These are phyloP conservation scores for Porites evermanni DNA, from an alignment of 92 coral and sea anemone species.

Conservation along the genomic window DNA sequence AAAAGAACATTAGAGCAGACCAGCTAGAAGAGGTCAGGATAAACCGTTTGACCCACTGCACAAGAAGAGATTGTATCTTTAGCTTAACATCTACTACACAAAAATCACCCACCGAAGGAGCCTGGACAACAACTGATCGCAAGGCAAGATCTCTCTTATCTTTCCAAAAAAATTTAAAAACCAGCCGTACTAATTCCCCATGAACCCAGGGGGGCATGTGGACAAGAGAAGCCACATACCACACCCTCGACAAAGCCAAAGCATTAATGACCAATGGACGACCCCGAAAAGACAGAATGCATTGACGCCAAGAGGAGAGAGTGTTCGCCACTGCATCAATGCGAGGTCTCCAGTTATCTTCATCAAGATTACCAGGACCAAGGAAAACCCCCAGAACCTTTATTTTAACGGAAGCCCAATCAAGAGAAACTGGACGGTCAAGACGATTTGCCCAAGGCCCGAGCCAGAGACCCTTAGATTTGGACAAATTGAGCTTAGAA, in stretches of 20 bases:
- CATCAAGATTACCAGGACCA: slow-evolving; percentile 3
- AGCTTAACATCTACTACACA: not conserved
- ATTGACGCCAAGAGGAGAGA: slow-evolving; percentile 35
- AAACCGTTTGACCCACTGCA: slow-evolving; percentile 15
- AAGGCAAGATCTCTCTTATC: slow-evolving; percentile 12
- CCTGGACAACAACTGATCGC: not conserved
- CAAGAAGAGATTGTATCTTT: not conserved
- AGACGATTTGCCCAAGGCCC: slow-evolving; percentile 56
- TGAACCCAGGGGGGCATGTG: slow-evolving; percentile 30
- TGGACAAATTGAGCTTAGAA: slow-evolving; percentile 50
- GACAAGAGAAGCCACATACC: slow-evolving; percentile 44
- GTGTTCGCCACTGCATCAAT: slow-evolving; percentile 1
- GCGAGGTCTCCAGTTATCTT: slow-evolving; percentile 44
- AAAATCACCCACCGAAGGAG: not conserved
- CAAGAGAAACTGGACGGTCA: slow-evolving; percentile 35
- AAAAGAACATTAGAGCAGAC: not conserved
- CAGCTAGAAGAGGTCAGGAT: not conserved
- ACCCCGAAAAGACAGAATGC: slow-evolving; percentile 30
- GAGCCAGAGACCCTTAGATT: slow-evolving; percentile 60
- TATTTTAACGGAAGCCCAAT: slow-evolving; percentile 48
- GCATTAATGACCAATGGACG: slow-evolving; percentile 35
- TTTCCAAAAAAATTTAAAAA: slow-evolving; percentile 31
- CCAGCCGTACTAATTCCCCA: not conserved
- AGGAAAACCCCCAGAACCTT: slow-evolving; percentile 41
- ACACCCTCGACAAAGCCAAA: slow-evolving; percentile 35